phyloP scores from a whole-genome alignment of 2,888 invertebrate genomes.

The Lasius platythorax region DNA sequence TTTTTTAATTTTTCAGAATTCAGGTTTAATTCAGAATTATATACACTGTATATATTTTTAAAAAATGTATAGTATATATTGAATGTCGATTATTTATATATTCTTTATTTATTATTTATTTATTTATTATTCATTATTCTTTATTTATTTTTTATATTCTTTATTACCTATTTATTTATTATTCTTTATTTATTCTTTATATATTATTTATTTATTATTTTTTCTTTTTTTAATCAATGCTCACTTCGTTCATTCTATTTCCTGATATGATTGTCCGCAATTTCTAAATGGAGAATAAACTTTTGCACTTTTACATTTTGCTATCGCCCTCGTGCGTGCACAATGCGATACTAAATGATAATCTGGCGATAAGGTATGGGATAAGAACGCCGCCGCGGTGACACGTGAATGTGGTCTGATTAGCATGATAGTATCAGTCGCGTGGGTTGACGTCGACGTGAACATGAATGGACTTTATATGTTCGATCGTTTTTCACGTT shows the following conservation, averaged over 20 bases:
- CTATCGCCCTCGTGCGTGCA: conserved; percentile 5
- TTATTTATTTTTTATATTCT: too few relatives aligned
- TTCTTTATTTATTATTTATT: too few relatives aligned
- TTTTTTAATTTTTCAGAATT: neutral
- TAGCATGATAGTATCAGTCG: conserved; percentile 43
- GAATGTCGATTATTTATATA: neutral
- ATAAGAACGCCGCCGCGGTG: conserved; percentile 40
- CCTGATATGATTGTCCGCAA: neutral
- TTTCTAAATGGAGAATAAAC: conserved; percentile 12
- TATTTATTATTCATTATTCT: too few relatives aligned
- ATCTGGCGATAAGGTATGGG: conserved; percentile 46
- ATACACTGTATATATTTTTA: neutral
- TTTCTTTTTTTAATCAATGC: conserved; percentile 7
- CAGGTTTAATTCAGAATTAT: neutral
- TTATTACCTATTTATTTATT: too few relatives aligned
- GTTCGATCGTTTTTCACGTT: conserved; percentile 40
- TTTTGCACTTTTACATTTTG: conserved; percentile 32
- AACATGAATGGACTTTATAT: conserved; percentile 31
- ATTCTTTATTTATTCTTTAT: too few relatives aligned
- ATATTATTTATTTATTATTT: too few relatives aligned
- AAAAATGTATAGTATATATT: neutral
- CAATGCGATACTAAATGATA: conserved; percentile 50
- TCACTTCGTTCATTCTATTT: conserved; percentile 19
- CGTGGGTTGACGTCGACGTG: conserved; percentile 29
- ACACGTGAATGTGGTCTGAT: conserved; percentile 46